Evolutionary conservation across 2,888 invertebrate species (phyloP).

Genomic region (Oligia fasciuncula): DNA sequence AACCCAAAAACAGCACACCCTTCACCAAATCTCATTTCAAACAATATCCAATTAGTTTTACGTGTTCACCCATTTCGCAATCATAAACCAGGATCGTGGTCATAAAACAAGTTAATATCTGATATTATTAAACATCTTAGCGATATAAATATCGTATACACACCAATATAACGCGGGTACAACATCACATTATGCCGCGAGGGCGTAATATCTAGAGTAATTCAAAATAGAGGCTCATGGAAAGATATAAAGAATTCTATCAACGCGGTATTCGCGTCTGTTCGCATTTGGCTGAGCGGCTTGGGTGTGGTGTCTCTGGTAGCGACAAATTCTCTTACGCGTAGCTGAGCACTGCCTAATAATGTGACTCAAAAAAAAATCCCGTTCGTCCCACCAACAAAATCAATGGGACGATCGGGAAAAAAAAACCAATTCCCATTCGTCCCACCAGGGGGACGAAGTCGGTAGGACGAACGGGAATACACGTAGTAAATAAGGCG

Average conservation of each 20-base stretch:
- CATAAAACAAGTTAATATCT: constrained; percentile 59
- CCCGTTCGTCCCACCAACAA: no score
- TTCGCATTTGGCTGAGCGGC: constrained; percentile 75
- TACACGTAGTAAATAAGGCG: neutral
- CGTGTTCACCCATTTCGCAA: constrained; percentile 28
- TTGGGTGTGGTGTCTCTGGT: constrained; percentile 53
- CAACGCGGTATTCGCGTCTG: constrained; percentile 80
- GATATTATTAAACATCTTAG: constrained; percentile 63
- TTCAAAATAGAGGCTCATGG: constrained; percentile 73
- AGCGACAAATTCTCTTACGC: constrained; percentile 52
- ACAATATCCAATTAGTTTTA: constrained; percentile 57
- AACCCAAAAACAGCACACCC: constrained; percentile 15
- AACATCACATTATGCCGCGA: constrained; percentile 49
- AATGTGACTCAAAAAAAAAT: no score
- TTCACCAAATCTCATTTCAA: constrained; percentile 34
- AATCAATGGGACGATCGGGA: no score
- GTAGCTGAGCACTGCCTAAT: neutral
- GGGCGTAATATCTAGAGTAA: constrained; percentile 71
- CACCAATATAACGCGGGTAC: constrained; percentile 43
- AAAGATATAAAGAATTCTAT: constrained; percentile 85
- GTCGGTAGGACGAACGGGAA: no score
- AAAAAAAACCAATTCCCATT: no score
- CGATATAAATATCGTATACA: constrained; percentile 54
- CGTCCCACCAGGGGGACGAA: no score
- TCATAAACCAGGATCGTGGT: constrained; percentile 54